A percentile compares a stretch with the other conserved stretches of the same genome.
Conservation (phyloP, 2,888 invertebrate species). For the Ornithoptera priamus region DNA sequence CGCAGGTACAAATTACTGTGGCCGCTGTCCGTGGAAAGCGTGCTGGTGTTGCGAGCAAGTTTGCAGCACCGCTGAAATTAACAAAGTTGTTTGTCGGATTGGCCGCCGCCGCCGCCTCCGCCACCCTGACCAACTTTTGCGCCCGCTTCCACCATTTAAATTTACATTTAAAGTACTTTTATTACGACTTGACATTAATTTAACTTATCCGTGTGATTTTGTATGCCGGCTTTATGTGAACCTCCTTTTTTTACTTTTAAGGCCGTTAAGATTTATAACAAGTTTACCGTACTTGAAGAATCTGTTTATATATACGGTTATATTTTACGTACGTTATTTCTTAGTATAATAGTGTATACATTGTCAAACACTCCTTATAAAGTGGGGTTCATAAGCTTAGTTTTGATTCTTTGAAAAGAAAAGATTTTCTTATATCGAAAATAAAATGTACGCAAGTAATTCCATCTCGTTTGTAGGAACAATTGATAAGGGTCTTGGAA, state of each 20-base stretch:
- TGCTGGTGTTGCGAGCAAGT: conserved; percentile 13
- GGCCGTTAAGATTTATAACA: no score
- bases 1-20: conserved; percentile 19
- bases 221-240: neutral
- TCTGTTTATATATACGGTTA: no score
- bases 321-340: no score
- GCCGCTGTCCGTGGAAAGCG: conserved; percentile 13
- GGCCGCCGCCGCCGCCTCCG: neutral
- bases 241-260: conserved; percentile 6
- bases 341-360: no score
- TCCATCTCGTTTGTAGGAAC: conserved; percentile 4
- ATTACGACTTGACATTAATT: conserved; percentile 4
- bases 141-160: conserved; percentile 8
- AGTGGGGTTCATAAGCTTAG: no score
- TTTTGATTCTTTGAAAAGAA: no score
- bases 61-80: conserved; percentile 19
- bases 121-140: neutral
- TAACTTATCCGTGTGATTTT: neutral
- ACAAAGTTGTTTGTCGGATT: conserved; percentile 25
- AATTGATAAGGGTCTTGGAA: conserved; percentile 16
- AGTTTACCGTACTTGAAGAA: no score
- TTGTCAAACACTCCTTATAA: no score
- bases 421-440: no score
- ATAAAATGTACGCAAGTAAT: neutral
- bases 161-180: conserved; percentile 22